Base-by-base conservation (phyloP, 2,797 vertebrate genomes). In the Anguilla pacifica region DNA sequence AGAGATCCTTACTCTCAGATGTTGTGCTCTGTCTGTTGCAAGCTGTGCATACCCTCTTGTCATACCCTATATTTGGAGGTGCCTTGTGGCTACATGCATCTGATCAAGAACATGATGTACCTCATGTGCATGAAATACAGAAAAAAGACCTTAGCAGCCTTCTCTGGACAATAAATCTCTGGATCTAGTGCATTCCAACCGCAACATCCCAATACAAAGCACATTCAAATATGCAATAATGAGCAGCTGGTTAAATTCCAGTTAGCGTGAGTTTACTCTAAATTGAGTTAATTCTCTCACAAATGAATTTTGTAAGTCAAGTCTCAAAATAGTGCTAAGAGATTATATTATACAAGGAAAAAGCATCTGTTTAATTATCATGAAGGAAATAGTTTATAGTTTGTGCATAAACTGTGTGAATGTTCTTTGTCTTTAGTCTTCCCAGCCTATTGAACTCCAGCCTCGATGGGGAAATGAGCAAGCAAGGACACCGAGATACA, bases 351-450 rank as follows among this genome's bases (percentile, higher is more conserved):
- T 49, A 81, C 77, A n/a, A 28, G 82, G 64, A 84, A 59, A 59
- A 87, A 25, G 46, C 17, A 43, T 84, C 31, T 84, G 46, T 85
- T n/a, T 84, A 85, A 88, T 88, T 85, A 88, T 59, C 83, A 51
- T n/a, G 53, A 88, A 77, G 74, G 83, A 77, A 85, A 57, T 64
- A 87, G 51, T 72, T 49, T 6, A 1, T 31, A 22, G 35, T 85
- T 25, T 46, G 35, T 88, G 87, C 70, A 53, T 85, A 79, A 85
- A 85, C 83, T 49, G 87, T 25, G 51, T 25, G 53, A 79, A n/a
- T 25, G 31, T 31, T 39, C n/a, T 39, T 57, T 25, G 31, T 7
- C 51, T 28, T 84, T 46, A 28, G 61, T 39, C 17, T 35, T 11
- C 43, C 22, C 55, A 72, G n/a, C 39, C 87, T 79, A 10, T 25